phyloP scores from a whole-genome alignment of 2,888 invertebrate species.

The Lasioglossum morio region DNA sequence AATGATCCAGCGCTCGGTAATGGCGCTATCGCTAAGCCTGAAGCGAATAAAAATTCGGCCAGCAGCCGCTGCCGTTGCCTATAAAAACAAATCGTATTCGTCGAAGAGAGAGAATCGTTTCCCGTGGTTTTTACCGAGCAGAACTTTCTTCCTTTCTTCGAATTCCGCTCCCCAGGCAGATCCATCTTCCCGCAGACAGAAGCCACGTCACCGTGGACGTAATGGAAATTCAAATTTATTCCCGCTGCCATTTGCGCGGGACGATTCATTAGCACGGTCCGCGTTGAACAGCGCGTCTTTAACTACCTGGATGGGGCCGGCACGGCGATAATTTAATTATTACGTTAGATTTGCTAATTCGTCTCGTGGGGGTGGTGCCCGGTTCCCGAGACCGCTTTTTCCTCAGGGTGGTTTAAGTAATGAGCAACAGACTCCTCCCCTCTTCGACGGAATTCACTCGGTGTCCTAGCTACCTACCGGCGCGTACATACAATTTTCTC shows the following conservation, averaged over 20 bases:
- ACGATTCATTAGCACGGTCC: conserved; percentile 79
- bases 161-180: conserved; percentile 24
- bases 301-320: conserved; percentile 60
- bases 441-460: conserved; percentile 32
- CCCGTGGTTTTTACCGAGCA: conserved; percentile 12
- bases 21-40: not conserved
- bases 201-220: conserved; percentile 51
- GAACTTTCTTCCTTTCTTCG: conserved; percentile 25
- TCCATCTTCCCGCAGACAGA: conserved; percentile 51
- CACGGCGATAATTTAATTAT: conserved; percentile 81
- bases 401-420: conserved; percentile 67
- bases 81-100: not conserved
- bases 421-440: conserved; percentile 41
- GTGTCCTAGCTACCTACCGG: conserved; percentile 13
- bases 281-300: conserved; percentile 57
- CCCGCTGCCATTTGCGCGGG: conserved; percentile 74
- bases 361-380: conserved; percentile 62
- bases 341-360: conserved; percentile 82
- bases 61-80: not conserved
- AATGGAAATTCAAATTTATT: conserved; percentile 81
- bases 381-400: conserved; percentile 67
- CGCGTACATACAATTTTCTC: conserved; percentile 37
- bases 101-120: not conserved
- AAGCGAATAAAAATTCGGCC: not conserved
- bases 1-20: not conserved